A percentile compares a stretch with the other conserved stretches of the same genome.
phyloP scores from a whole-genome alignment of 2,113 vertebrate genomes.

The Gobiocypris rarus region DNA sequence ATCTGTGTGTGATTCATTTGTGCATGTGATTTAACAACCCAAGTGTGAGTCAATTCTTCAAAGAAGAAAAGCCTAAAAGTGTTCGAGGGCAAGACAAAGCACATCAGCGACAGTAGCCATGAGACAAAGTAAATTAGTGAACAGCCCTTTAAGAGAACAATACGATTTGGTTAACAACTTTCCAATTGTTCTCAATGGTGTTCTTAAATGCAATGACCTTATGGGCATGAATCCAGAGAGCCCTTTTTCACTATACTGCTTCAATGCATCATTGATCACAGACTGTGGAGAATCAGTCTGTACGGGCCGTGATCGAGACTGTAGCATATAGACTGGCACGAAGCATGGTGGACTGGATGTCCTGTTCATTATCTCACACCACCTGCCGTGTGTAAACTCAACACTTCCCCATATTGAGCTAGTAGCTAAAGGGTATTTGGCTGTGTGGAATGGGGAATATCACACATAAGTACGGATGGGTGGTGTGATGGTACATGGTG shows the following conservation, averaged over 20 bases:
- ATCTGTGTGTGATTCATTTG: constrained; percentile 2
- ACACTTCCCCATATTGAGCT: not conserved
- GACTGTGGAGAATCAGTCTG: not conserved
- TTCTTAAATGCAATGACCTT: constrained; percentile 19
- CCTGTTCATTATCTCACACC: not conserved
- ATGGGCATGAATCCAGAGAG: constrained; percentile 5
- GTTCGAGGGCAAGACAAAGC: not conserved
- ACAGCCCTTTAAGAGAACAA: not conserved
- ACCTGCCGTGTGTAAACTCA: constrained; percentile 20
- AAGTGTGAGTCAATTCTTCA: constrained; percentile 21
- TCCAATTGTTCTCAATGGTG: constrained; percentile 18
- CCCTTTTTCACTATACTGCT: constrained; percentile 10
- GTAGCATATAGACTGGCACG: constrained; percentile 19
- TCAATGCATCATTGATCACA: constrained; percentile 42
- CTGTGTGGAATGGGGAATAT: constrained; percentile 11
- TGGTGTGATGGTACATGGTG: not conserved
- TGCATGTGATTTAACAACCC: constrained; percentile 6
- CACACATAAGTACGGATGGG: not conserved
- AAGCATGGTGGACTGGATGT: constrained; percentile 19
- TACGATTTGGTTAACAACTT: not conserved
- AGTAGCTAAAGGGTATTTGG: constrained; percentile 29
- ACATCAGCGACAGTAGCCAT: not conserved
- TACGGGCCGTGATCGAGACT: constrained; percentile 37
- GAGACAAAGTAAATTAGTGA: constrained; percentile 17
- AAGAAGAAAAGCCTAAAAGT: constrained; percentile 20